Evolutionary conservation across 2,113 vertebrate species (phyloP).

Genomic region (Labeo rohita): DNA sequence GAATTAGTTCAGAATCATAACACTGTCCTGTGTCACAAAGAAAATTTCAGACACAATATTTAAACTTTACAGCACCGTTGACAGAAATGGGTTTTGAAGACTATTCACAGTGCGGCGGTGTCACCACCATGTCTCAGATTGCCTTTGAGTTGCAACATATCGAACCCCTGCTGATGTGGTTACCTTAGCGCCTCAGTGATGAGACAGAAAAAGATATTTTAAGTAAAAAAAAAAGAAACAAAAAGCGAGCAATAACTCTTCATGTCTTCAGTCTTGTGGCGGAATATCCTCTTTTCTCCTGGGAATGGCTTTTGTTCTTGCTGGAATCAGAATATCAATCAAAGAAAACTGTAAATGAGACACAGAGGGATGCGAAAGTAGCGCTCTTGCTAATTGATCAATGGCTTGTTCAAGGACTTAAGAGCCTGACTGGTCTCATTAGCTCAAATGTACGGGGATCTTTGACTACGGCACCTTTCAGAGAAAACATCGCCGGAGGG

Average conservation of each 20-base stretch:
- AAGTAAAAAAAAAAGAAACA: slow-evolving; percentile 39
- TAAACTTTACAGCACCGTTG: slow-evolving; percentile 35
- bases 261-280: slow-evolving; percentile 63
- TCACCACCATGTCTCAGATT: slow-evolving; percentile 55
- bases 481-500: slow-evolving; percentile 63
- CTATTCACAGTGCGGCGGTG: slow-evolving; percentile 24
- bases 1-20: slow-evolving; percentile 29
- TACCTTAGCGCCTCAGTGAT: slow-evolving; percentile 51
- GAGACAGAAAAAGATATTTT: slow-evolving; percentile 44
- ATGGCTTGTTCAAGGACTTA: slow-evolving; percentile 76
- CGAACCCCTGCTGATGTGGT: slow-evolving; percentile 60
- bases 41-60: slow-evolving; percentile 34
- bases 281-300: slow-evolving; percentile 61
- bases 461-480: slow-evolving; percentile 60
- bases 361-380: slow-evolving; percentile 71
- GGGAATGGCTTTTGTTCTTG: slow-evolving; percentile 71
- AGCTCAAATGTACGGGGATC: slow-evolving; percentile 64
- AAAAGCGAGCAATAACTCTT: slow-evolving; percentile 50
- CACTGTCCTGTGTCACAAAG: neutral
- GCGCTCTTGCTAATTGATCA: slow-evolving; percentile 75
- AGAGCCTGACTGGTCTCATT: slow-evolving; percentile 72
- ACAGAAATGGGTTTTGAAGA: slow-evolving; percentile 52
- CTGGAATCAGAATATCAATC: slow-evolving; percentile 74
- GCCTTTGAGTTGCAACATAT: slow-evolving; percentile 68
- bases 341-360: slow-evolving; percentile 77